Evolutionary conservation across 2,113 vertebrate genomes (phyloP), one percentile per base, ranked within the genome.

Genomic region (Monarcha castaneiventris): DNA sequence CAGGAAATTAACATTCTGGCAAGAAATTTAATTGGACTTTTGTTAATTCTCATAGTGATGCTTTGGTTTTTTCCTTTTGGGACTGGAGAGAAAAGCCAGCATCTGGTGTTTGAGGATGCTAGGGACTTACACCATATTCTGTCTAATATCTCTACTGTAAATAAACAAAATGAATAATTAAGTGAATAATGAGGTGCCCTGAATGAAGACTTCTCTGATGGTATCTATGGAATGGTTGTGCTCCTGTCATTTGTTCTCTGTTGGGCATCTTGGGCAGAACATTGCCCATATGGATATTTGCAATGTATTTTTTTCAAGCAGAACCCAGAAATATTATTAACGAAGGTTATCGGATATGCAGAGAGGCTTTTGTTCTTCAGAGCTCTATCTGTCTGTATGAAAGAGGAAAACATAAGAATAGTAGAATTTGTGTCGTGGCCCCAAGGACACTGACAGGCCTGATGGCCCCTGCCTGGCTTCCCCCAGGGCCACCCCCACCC

Each of bases 81-180:
- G 98, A 97, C 83, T 97, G 44, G 39, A 72, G 74, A 98, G 91
- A 93, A 97, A 97, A 98, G 93, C 75, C 96, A 94, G 97, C 98
- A 98, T 98, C 98, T 98, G 98, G 96, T 97, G 94, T 97, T 98
- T 97, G 92, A 98, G 95, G 92, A 98, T 98, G 97, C 96, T 97
- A 83, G 97, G 96, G 97, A 98, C 97, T 97, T 98, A 94, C 88
- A 97, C 96, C 94, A 96, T 97, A 97, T 97, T 98, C 96, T 98
- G 92, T 97, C 95, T 97, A 98, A 97, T 98, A 97, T 96, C 96
- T 97, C 93, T 96, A 97, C 97, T 97, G 97, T 98, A 98, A 98
- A 98, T 98, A 98, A 98, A 98, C 97, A 98, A 97, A 98, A 97
- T 97, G 82, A 98, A 98, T 97, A 98, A 98, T 98, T 97, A 98